Evolutionary conservation across 2,888 invertebrate genomes (phyloP).

Genomic region (Fabriciana adippe): DNA sequence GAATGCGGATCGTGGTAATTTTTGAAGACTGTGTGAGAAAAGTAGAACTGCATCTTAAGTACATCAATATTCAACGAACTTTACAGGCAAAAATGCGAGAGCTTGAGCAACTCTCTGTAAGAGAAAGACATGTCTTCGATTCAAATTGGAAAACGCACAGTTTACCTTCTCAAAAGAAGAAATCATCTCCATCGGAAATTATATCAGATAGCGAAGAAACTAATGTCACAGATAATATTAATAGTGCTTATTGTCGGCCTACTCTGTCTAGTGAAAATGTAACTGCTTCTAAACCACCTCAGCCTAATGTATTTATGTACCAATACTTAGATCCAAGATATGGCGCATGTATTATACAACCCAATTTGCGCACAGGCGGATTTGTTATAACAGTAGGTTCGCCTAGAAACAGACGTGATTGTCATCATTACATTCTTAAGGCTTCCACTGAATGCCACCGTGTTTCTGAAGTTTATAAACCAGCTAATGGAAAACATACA

Average conservation of each 20-base stretch:
- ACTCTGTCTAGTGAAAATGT: conserved; percentile 92
- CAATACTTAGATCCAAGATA: conserved; percentile 88
- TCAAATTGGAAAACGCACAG: conserved; percentile 96
- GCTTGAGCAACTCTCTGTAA: conserved; percentile 89
- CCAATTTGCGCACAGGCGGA: conserved; percentile 85
- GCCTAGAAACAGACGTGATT: conserved; percentile 84
- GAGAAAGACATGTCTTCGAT: conserved; percentile 91
- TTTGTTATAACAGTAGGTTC: conserved; percentile 88
- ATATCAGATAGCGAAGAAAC: conserved; percentile 72
- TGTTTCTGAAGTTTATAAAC: conserved; percentile 61
- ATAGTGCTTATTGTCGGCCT: conserved; percentile 86
- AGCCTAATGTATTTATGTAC: conserved; percentile 81
- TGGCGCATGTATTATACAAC: conserved; percentile 86
- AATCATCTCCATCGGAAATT: conserved; percentile 80
- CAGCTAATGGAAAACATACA: conserved; percentile 60
- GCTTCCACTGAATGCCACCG: conserved; percentile 64
- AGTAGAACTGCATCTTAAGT: conserved; percentile 95
- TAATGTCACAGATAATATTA: conserved; percentile 72
- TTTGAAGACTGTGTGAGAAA: conserved; percentile 98
- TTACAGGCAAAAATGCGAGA: conserved; percentile 93
- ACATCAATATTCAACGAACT: conserved; percentile 92
- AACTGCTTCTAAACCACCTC: conserved; percentile 73
- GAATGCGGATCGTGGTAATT: conserved; percentile 97
- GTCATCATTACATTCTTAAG: conserved; percentile 86
- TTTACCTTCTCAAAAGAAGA: conserved; percentile 91